Base-by-base conservation (phyloP, 2,113 vertebrate genomes). In the Stercorarius parasiticus region DNA sequence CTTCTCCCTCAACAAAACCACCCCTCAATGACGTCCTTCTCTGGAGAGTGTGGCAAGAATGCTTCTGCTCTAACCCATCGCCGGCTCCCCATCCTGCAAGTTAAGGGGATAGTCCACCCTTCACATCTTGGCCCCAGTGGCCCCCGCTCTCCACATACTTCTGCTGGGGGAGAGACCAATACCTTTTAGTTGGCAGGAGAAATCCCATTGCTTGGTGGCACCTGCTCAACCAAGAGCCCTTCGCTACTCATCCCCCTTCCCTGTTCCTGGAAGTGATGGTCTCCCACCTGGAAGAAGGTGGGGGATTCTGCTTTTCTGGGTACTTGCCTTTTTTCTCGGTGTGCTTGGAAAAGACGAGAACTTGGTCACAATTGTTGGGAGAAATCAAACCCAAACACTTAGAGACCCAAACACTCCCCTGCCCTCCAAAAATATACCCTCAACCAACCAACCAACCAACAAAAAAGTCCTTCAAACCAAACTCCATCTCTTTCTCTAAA, bases 401-500 rank as follows among this genome's bases (percentile, higher is more conserved):
- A 56, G 42, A 90, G 94, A 88, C 38, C 42, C 81, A 82, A 70
- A 61, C 58, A 12, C 23, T 38, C 17, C 21, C 23, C 8, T 6
- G 8, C 20, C 15, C 26, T 32, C 53, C 9, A 21, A 15, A 82
- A 67, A 42, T 14, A 65, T 13, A 21, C 27, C 26, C 27, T 10
- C 42, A 72, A 14, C 38, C 66, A 79, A 29, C 42, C 64, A 66
- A 34, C 10, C 64, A 43, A 81, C 29, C 22, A 86, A 67, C 92
- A 96, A 96, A 95, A 78, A 88, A 92, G 70, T 95, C 53, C 87
- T 96, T 92, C 84, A 95, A 95, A 95, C 71, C 66, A 89, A 97
- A 65, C 40, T 80, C 93, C 90, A 81, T 82, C 93, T 86, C 94
- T 97, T 94, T 96, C 97, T 98, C 97, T 95, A 95, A 98, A 98